Evolutionary conservation across 2,888 invertebrate species (phyloP).

Genomic region (Eupeodes latifasciatus): DNA sequence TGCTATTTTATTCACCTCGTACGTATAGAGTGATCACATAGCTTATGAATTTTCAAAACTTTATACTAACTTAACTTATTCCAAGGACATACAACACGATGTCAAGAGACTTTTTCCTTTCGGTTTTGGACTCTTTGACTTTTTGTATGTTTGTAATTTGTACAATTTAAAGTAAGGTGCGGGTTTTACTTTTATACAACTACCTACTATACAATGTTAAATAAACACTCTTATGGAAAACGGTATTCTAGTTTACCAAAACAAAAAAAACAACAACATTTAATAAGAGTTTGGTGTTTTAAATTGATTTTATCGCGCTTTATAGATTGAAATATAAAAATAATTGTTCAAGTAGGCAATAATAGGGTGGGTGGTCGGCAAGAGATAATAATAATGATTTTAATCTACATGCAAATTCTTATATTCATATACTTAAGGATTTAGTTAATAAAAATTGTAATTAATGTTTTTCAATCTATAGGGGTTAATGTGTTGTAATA

Average conservation of each 20-base stretch:
- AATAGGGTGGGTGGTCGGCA: conserved; percentile 1
- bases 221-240: conserved; percentile 35
- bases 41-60: conserved; percentile 65
- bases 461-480: conserved; percentile 29
- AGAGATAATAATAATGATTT: conserved; percentile 60
- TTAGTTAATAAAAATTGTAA: conserved; percentile 38
- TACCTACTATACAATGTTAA: neutral
- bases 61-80: neutral
- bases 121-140: conserved; percentile 56
- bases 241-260: conserved; percentile 44
- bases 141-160: too few species aligned
- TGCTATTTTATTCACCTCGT: conserved; percentile 66
- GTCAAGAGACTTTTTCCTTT: conserved; percentile 70
- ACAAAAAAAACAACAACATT: conserved; percentile 7
- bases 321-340: conserved; percentile 34
- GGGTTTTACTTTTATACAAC: conserved; percentile 25
- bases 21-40: conserved; percentile 58
- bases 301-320: conserved; percentile 46
- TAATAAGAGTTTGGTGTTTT: conserved; percentile 32
- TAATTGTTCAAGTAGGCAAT: neutral
- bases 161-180: conserved; percentile 32
- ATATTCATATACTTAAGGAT: conserved; percentile 26
- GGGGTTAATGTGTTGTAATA: conserved; percentile 38
- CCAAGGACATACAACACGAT: conserved; percentile 64
- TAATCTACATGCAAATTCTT: conserved; percentile 12